Base-by-base conservation (phyloP, 2,797 vertebrate genomes). In the Sebastes dallii region DNA sequence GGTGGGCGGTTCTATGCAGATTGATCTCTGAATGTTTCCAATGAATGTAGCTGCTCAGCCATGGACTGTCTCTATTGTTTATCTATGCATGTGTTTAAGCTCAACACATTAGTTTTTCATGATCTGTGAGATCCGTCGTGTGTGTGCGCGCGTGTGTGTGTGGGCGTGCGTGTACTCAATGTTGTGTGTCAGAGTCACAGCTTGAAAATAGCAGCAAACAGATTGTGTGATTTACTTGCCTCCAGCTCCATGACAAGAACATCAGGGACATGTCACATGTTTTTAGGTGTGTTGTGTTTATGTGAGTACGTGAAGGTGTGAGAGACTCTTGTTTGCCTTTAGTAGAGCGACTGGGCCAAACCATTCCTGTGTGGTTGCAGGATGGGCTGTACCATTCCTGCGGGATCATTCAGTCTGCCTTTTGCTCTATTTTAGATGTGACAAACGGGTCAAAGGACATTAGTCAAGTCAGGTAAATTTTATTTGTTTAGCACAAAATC, bases 141-240 rank as follows among this genome's bases (percentile, higher is more conserved):
- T 54, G 20, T 36, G 54, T 74, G 52, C 77, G 64, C 66, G 50
- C 22, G 52, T 61, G 59, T 74, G 12, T 59, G 58, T 68, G 67
- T 20, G 14, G 32, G 55, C 59, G 55, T 74, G 50, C 58, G 4
- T 27, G 8, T 36, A 54, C 4, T 70, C 72, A 65, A 4, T 71
- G 74, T 60, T 61, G 80, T 86, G 78, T 86, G 61, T 88, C 78
- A 66, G 61, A 80, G 67, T 90, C 87, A 78, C 84, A 80, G 90
- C 79, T 86, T 91, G 86, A 89, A 87, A 92, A 91, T 86, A 87
- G 82, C 91, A 93, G 85, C 79, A 77, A 90, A 90, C 94, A 94
- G 92, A 94, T 92, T 93, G 92, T 86, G 46, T 39, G 71, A 86
- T 87, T 89, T 61, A 68, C 75, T 87, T 54, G 82, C 87, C 85